Evolutionary conservation across 2,113 vertebrate species (phyloP).

Genomic region (Scopus umbretta): DNA sequence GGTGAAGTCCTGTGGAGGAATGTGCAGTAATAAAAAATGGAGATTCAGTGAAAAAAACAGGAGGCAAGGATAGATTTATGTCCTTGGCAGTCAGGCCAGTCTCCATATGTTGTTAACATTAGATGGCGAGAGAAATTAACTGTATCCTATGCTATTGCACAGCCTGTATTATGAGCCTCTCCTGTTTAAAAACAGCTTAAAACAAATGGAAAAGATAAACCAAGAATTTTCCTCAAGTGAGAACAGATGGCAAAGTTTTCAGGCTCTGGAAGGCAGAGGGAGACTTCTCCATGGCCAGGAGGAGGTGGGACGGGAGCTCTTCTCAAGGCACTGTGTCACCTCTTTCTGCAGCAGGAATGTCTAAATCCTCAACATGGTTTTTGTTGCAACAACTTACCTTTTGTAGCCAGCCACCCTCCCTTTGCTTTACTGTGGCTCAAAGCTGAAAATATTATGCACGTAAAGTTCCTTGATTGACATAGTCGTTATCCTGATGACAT

Average conservation of each 20-base stretch:
- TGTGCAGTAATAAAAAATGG: slow-evolving; percentile 18
- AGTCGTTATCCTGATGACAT: background rate
- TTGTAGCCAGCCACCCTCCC: background rate
- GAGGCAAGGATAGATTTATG: slow-evolving; percentile 38
- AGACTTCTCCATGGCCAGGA: background rate
- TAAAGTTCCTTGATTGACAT: background rate
- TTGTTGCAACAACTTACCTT: background rate
- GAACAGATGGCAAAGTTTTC: slow-evolving; percentile 35
- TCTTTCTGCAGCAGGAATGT: background rate
- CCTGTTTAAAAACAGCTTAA: background rate
- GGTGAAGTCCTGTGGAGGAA: background rate
- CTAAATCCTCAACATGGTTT: background rate
- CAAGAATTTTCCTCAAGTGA: background rate
- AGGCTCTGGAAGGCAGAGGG: background rate
- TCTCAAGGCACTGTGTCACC: background rate
- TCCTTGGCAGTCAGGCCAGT: background rate
- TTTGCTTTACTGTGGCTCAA: background rate
- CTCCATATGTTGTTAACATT: slow-evolving; percentile 51
- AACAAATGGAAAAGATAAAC: slow-evolving; percentile 42
- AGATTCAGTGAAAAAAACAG: background rate
- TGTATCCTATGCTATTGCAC: background rate
- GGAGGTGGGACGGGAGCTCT: background rate
- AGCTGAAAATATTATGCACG: background rate
- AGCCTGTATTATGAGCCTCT: background rate
- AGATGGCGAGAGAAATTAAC: slow-evolving; percentile 29